Conservation (phyloP, 2,797 vertebrate species). For the Leptodactylus fallax region DNA sequence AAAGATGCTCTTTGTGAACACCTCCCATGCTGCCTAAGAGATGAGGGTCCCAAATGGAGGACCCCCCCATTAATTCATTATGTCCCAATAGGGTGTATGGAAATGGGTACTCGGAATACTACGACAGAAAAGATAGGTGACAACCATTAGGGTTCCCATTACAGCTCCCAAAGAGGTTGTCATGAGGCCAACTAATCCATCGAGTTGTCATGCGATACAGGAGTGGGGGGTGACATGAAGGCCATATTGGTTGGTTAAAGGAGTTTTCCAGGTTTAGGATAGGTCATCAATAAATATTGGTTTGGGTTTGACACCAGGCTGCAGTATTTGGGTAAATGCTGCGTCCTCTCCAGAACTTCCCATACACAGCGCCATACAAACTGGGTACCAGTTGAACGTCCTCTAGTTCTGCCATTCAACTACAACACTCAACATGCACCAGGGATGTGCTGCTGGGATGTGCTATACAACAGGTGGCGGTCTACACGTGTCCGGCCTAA, state of each 20-base stretch:
- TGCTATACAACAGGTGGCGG: background rate
- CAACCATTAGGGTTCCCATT: background rate
- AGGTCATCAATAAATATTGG: no score
- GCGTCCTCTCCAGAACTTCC: background rate
- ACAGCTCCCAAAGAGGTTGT: background rate
- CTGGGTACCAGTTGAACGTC: no score
- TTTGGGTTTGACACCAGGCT: no score
- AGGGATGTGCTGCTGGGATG: no score
- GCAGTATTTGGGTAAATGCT: no score
- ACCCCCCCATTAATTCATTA: background rate
- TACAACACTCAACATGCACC: conserved; percentile 5
- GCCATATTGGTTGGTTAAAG: background rate
- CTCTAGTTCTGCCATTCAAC: background rate
- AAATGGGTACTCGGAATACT: background rate
- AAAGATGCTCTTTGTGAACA: background rate
- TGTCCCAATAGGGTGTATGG: background rate
- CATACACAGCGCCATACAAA: no score
- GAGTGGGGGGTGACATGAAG: background rate
- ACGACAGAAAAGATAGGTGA: background rate
- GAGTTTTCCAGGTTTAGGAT: no score
- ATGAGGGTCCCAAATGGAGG: no score
- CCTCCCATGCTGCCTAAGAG: no score
- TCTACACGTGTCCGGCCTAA: background rate
- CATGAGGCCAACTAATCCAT: background rate
- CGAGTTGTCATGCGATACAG: background rate